Base-by-base conservation (phyloP, 2,113 vertebrate genomes). In the Diadophis punctatus region DNA sequence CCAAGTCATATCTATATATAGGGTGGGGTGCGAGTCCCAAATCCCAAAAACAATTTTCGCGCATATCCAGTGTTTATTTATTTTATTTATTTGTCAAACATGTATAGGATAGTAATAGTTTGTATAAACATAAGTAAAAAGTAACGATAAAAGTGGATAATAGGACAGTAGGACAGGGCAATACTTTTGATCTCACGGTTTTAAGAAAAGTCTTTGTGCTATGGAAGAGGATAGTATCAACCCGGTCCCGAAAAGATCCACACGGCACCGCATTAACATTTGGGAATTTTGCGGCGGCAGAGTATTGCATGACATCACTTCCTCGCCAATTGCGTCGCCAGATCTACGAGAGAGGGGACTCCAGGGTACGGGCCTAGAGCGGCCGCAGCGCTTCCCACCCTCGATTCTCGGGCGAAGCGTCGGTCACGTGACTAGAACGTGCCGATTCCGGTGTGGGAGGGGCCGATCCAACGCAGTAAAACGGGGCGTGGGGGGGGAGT, bases 401-500 rank as follows among this genome's bases (percentile, higher is more conserved):
- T 46, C 51, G 0, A 27, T 1, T 25, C 9, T 0, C 53, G 22
- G 0, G 1, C 0, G 52, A n/a, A 34, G 46, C 9, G 39, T 51
- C 16, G 80, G 7, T 43, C 93, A 94, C 93, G 86, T 86, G 91
- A 22, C 20, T 14, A 11, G 48, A 89, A 0, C 1, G 39, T 22
- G 27, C 8, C 1, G 3, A 4, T 55, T 2, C 34, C 39, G n/a
- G 3, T 0, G 27, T 1, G n/a, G 23, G 1, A 18, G 11, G 53
- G 74, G 12, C 39, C 0, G 60, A 89, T 39, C 94, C 90, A 93
- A 91, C 68, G 1, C 4, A 20, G 1, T 0, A 80, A 0, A 0
- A 1, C 63, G 2, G 0, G 3, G 6, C 0, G 55, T 0, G 56
- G 8, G 2, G 8, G 0, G 8, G 30, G 27, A 3, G 16, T 12